phyloP scores from a whole-genome alignment of 2,888 invertebrate species.

The Chelonus formosanus region DNA sequence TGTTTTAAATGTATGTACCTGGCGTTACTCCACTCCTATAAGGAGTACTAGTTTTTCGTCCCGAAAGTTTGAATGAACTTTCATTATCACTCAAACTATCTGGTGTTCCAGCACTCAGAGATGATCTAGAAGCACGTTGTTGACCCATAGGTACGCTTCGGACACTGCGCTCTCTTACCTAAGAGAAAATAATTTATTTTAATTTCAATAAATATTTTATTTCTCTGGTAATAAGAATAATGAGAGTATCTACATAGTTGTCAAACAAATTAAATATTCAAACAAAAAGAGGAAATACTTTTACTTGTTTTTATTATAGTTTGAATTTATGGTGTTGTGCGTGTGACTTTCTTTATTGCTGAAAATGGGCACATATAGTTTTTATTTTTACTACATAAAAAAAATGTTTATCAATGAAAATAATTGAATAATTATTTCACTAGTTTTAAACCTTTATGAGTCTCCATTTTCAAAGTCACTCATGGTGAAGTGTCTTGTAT shows the following conservation, averaged over 20 bases:
- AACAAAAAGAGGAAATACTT: too few species aligned
- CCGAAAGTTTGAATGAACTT: conserved; percentile 76
- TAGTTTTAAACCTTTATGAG: conserved; percentile 26
- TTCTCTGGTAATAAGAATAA: background rate
- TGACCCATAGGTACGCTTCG: conserved; percentile 89
- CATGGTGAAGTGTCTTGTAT: conserved; percentile 27
- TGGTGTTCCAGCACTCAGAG: conserved; percentile 86
- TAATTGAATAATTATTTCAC: background rate
- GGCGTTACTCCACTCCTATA: conserved; percentile 78
- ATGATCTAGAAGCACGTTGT: conserved; percentile 78
- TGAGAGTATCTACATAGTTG: too few species aligned
- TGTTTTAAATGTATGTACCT: conserved; percentile 59
- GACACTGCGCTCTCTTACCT: conserved; percentile 93
- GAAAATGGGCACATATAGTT: too few species aligned
- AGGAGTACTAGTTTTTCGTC: conserved; percentile 73
- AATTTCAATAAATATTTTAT: background rate
- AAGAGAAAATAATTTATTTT: conserved; percentile 37
- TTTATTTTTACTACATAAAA: background rate
- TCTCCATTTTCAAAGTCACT: conserved; percentile 33
- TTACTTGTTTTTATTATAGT: too few species aligned
- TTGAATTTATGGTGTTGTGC: too few species aligned
- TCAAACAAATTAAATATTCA: too few species aligned
- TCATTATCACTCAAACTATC: conserved; percentile 91
- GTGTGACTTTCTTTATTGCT: too few species aligned
- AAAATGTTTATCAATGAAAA: conserved; percentile 6